These are phyloP conservation scores for Anomalospiza imberbis DNA, from an alignment of 2,797 vertebrate genomes.

Conservation along the genomic window DNA sequence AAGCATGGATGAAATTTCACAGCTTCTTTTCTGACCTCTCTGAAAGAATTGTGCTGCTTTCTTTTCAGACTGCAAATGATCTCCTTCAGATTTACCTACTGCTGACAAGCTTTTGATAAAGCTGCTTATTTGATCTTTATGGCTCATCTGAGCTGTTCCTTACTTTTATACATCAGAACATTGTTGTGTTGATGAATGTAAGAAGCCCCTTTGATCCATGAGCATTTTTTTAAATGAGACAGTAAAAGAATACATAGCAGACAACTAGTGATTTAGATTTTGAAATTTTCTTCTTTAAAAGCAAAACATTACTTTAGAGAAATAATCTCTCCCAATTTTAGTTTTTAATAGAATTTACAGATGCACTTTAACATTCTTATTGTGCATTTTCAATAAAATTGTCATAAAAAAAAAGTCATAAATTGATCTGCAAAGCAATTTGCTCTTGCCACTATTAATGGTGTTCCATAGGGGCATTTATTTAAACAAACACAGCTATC, in stretches of 20 bases:
- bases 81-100: background rate
- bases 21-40: background rate
- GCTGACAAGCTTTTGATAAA: slow-evolving; percentile 7
- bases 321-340: background rate
- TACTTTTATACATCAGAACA: background rate
- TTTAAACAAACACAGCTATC: background rate
- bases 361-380: background rate
- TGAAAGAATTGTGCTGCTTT: background rate
- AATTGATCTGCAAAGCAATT: background rate
- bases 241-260: background rate
- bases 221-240: background rate
- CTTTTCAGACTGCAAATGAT: background rate
- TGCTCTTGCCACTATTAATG: background rate
- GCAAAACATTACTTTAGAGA: background rate
- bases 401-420: background rate
- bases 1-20: background rate
- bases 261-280: background rate
- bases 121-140: background rate
- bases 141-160: background rate
- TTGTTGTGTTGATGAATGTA: background rate
- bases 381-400: background rate
- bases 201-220: background rate
- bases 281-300: background rate
- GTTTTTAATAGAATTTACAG: background rate
- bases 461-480: background rate